A percentile compares a stretch with the other conserved stretches of the same genome.
phyloP scores from a whole-genome alignment of 2,888 invertebrate genomes.

The Nebria salina region DNA sequence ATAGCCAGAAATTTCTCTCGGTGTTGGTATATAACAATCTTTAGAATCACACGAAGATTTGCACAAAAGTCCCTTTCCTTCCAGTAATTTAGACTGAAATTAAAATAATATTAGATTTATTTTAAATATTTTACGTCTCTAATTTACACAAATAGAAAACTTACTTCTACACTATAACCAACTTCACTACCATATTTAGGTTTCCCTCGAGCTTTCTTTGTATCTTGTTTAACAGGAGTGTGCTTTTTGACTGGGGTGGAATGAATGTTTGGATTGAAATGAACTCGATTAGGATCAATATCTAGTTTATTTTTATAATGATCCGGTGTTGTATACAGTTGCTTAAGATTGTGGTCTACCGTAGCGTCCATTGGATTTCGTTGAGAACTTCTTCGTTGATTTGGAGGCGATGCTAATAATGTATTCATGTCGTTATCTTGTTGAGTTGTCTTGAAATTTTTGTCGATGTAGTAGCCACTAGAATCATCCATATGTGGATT shows the following conservation, averaged over 20 bases:
- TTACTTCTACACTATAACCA: not conserved
- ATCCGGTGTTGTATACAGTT: not conserved
- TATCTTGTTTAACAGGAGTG: not conserved
- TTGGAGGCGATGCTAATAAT: too few relatives aligned
- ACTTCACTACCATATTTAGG: not conserved
- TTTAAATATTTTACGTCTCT: too few relatives aligned
- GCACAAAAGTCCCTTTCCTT: too few relatives aligned
- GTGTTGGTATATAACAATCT: not conserved
- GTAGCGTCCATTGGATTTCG: not conserved
- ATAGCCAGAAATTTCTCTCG: slow-evolving; percentile 8
- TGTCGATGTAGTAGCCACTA: too few relatives aligned
- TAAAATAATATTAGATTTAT: too few relatives aligned
- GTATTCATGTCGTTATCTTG: not conserved
- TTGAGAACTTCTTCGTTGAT: too few relatives aligned
- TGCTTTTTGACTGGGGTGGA: not conserved
- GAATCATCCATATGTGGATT: too few relatives aligned
- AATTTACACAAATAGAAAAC: not conserved
- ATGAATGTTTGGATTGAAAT: not conserved
- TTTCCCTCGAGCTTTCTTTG: not conserved
- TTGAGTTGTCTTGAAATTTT: too few relatives aligned
- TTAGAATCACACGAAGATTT: too few relatives aligned
- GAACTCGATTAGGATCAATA: not conserved
- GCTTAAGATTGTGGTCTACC: not conserved
- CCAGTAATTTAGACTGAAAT: too few relatives aligned
- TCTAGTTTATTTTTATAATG: not conserved